phyloP scores from a whole-genome alignment of 2,888 invertebrate genomes.

The Stratiomys singularior region DNA sequence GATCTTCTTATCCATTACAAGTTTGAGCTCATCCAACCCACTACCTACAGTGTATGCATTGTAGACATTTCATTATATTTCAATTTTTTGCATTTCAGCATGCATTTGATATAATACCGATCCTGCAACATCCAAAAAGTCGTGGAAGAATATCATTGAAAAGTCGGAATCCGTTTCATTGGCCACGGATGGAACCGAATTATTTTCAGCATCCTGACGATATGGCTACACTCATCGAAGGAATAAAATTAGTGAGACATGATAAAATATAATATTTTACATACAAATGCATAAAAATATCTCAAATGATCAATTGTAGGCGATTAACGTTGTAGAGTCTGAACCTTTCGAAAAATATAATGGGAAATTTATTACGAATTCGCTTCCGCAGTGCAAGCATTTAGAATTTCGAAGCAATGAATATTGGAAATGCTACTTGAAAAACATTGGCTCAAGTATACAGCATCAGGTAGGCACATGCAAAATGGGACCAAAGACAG shows the following conservation, averaged over 20 bases:
- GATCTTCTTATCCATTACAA: too few species aligned
- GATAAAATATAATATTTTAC: too few species aligned
- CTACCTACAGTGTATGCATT: too few species aligned
- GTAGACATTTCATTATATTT: too few species aligned
- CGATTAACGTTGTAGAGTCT: constrained; percentile 68
- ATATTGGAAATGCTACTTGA: constrained; percentile 81
- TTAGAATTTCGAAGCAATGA: constrained; percentile 71
- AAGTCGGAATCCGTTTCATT: constrained; percentile 76
- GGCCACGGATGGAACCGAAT: constrained; percentile 84
- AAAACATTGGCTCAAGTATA: constrained; percentile 76
- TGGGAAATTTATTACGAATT: constrained; percentile 68
- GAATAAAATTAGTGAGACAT: constrained; percentile 78
- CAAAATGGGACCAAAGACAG: constrained; percentile 73
- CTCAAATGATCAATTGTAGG: constrained; percentile 63
- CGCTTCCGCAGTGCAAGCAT: constrained; percentile 76
- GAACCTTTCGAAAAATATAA: constrained; percentile 68
- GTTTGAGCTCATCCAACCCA: too few species aligned
- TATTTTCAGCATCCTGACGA: constrained; percentile 81
- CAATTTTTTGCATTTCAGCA: too few species aligned
- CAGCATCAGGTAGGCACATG: constrained; percentile 78
- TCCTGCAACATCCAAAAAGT: constrained; percentile 79
- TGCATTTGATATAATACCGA: constrained; percentile 77
- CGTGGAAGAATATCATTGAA: constrained; percentile 77
- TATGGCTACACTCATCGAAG: constrained; percentile 77
- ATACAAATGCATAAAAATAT: neutral